Conservation (phyloP, 1,140 invertebrate species). For the Danaus melanippus region DNA sequence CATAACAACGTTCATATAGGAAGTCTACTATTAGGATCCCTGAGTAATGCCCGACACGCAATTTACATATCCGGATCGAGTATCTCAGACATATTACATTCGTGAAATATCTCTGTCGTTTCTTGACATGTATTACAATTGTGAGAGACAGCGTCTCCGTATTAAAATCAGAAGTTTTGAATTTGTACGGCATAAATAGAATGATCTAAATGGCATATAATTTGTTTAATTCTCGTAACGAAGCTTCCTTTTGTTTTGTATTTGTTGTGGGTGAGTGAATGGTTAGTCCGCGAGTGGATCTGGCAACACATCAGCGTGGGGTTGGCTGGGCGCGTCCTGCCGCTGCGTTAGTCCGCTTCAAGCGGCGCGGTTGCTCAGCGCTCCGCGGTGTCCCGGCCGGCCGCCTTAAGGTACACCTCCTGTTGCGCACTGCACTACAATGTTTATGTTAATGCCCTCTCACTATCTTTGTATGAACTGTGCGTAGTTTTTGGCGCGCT, state of each 20-base stretch:
- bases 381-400: conserved; percentile 40
- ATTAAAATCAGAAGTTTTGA: too few relatives aligned
- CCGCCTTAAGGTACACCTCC: conserved; percentile 55
- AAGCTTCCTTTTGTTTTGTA: too few relatives aligned
- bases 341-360: conserved; percentile 52
- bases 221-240: too few relatives aligned
- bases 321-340: conserved; percentile 32
- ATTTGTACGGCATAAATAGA: too few relatives aligned
- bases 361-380: conserved; percentile 48
- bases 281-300: background rate
- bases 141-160: too few relatives aligned
- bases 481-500: conserved; percentile 33
- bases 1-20: conserved; percentile 19
- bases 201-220: too few relatives aligned
- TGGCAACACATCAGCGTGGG: conserved; percentile 29
- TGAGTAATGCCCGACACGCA: conserved; percentile 4
- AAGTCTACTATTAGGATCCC: conserved; percentile 16
- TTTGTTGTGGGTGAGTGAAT: background rate
- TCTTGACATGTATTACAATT: too few relatives aligned
- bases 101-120: too few relatives aligned
- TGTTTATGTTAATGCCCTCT: conserved; percentile 49
- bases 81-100: background rate
- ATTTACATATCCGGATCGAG: background rate
- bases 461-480: conserved; percentile 28
- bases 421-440: conserved; percentile 63